Evolutionary conservation across 2,888 invertebrate species (phyloP).

Genomic region (Rhimphoctona megacephalus): DNA sequence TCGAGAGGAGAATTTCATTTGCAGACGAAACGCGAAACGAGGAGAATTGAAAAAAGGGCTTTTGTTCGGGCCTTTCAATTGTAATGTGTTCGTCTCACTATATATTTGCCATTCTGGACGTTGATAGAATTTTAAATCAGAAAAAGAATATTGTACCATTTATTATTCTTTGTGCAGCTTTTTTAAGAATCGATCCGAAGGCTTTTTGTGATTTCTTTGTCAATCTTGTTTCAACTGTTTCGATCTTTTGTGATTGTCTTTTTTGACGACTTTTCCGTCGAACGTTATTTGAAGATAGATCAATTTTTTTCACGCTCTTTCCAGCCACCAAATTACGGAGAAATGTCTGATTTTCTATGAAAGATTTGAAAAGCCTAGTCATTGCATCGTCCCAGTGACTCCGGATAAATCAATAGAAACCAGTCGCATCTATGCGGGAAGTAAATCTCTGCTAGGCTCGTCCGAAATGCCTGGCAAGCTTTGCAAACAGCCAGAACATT

Average conservation of each 20-base stretch:
- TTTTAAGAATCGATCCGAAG: not conserved
- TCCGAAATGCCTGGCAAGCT: constrained; percentile 10
- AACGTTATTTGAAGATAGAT: not conserved
- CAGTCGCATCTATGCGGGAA: constrained; percentile 58
- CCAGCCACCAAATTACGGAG: not conserved
- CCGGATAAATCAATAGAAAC: constrained; percentile 65
- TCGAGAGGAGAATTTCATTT: constrained; percentile 58
- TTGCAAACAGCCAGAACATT: not conserved
- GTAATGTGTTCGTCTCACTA: not conserved
- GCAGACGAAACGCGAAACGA: not conserved
- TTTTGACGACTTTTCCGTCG: not conserved
- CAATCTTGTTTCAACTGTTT: not conserved
- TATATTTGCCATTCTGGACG: not conserved
- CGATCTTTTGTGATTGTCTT: not conserved
- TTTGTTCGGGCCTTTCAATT: not conserved
- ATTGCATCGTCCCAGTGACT: constrained; percentile 51
- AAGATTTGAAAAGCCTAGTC: constrained; percentile 25
- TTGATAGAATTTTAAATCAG: constrained; percentile 21
- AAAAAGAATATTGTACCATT: not conserved
- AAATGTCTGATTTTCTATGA: not conserved
- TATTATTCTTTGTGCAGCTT: not conserved
- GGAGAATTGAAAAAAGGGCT: not conserved
- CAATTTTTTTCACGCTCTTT: not conserved
- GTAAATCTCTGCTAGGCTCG: constrained; percentile 4
- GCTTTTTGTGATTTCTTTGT: not conserved